Conservation (phyloP, 2,113 vertebrate genomes). For the Bos indicus region DNA sequence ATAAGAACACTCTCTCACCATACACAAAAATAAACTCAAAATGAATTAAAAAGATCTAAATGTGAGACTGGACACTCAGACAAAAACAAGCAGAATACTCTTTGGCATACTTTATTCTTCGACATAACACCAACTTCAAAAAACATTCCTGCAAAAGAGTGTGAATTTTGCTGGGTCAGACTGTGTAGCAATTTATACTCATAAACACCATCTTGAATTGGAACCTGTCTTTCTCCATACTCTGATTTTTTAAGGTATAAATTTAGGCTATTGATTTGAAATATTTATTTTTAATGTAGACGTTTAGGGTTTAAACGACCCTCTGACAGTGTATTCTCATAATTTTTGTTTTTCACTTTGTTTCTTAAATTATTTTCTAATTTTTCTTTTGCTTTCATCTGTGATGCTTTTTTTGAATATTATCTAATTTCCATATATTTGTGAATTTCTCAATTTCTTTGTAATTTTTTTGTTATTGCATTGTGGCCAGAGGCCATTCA, state of each 20-base stretch:
- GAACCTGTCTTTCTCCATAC: background rate
- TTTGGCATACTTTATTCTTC: background rate
- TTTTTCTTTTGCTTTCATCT: background rate
- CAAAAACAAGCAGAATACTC: background rate
- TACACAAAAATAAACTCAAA: background rate
- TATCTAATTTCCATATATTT: background rate
- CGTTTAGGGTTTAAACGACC: background rate
- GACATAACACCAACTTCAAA: background rate
- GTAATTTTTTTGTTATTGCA: background rate
- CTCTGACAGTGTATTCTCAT: background rate
- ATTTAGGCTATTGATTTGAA: background rate
- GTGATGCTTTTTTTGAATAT: background rate
- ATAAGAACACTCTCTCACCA: background rate
- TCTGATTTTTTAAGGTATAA: background rate
- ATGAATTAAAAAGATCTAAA: background rate
- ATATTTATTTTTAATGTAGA: background rate
- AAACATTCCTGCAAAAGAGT: background rate
- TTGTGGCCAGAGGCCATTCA: too few relatives aligned
- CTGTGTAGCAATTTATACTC: background rate
- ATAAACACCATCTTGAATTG: background rate
- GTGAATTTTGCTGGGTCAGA: background rate
- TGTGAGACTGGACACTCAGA: background rate
- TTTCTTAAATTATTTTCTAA: background rate
- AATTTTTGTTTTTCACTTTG: background rate
- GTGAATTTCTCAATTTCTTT: background rate